Base-by-base conservation (phyloP, 2,888 invertebrate species). In the Deilephila porcellus region DNA sequence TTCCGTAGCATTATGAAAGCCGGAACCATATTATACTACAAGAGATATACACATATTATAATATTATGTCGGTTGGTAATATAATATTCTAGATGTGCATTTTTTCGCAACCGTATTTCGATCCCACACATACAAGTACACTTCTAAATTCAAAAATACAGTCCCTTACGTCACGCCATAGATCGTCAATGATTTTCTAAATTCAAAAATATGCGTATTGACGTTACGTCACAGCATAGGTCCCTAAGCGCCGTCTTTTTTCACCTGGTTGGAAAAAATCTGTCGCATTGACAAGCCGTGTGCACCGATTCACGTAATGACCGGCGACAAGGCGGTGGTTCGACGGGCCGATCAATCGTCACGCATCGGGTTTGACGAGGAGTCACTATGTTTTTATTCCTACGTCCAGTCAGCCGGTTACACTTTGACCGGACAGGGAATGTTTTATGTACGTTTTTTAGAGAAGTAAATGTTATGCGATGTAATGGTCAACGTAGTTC, bases 361-460 rank as follows among this genome's bases (percentile, higher is more conserved):
- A 80, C 71, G 76, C 74, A 85, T 85, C 72, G 78, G 78, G 78
- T 83, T 81, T 82, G 85, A 85, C 85, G 79, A 73, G 76, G 80
- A 80, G 76, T 80, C 77, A 78, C 80, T 83, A 29, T 83, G 82
- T 83, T 84, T 83, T 84, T 80, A 84, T 85, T 82, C 80, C 78
- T 79, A 77, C 82, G 80, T 80, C 76, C 77, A 75, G 78, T 7
- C 60, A 60, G 60, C 60, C 60, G 59, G 37, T 60, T 60, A 71
- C 71, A 60, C 60, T 71, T 60, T 71, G 71, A 71, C 71, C 60
- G 71, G n/a, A 11, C 17, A n/a, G 56, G 56, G 56, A 56, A 20
- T 60, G 71, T 37, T 52, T 67, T 37, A 25, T 45, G 11, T 20
- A 37, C 5, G 14, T 25, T 25, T 45, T 45, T 20, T 11, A 45